Evolutionary conservation across 2,113 vertebrate species (phyloP), one percentile per base, ranked within the genome.

Genomic region (Equus quagga): DNA sequence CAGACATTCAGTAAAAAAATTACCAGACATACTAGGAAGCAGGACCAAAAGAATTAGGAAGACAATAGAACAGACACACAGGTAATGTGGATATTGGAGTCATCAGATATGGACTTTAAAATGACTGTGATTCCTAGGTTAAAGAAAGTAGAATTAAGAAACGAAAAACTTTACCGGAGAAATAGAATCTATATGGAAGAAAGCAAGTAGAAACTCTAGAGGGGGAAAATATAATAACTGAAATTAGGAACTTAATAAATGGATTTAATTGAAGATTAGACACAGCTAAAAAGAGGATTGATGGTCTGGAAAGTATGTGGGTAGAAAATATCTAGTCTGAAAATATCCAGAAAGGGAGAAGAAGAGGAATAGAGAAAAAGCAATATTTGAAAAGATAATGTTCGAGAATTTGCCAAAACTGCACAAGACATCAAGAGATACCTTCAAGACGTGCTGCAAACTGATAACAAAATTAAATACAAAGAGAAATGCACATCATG

Each of bases 241-340:
- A 44, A 41, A 70, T 95, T 76, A 92, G 62, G 26, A 82, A 62
- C 49, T 44, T 36, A 21, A 26, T 64, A 91, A 36, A 26, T 41
- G 11, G 7, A 67, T 58, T 94, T 91, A 60, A 72, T 23, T 65
- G 60, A 93, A 84, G 41, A 95, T 79, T 75, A 54, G 81, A 89
- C 44, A 91, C 18, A 87, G 46, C 28, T 83, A 46, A 54, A 92
- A 92, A 94, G 80, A 94, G 60, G 6, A 70, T 19, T 26, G n/a
- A 62, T 46, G 33, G 9, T 82, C 44, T 94, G 46, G 78, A 92
- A 84, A 15, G 49, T 36, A 51, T 23, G 3, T 28, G 23, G 36
- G 8, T 72, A 95, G 97, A 95, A 98, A 93, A 95, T 85, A 76
- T 15, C 28, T 19, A 69, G 8, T 69, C 44, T 41, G 56, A 62